A percentile compares a stretch with the other conserved stretches of the same genome.
Conservation (phyloP, 1,140 invertebrate species). For the Zeugodacus cucurbitae region DNA sequence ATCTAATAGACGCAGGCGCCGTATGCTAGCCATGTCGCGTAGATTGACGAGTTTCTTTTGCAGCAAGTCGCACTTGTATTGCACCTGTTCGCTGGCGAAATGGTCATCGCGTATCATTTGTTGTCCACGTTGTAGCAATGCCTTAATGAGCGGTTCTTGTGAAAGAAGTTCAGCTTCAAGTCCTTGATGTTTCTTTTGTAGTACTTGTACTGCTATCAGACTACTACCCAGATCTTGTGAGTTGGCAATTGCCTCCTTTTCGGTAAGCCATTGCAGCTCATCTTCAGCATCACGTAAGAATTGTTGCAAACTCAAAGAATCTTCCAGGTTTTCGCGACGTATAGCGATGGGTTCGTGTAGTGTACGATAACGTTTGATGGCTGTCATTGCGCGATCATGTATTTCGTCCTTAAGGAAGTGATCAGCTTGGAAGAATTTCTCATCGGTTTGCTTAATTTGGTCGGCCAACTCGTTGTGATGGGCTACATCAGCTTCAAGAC, state of each 20-base stretch:
- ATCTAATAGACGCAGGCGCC: conserved; percentile 79
- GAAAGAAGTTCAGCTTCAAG: conserved; percentile 84
- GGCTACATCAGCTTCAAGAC: conserved; percentile 83
- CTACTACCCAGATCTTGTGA: conserved; percentile 80
- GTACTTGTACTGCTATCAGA: conserved; percentile 90
- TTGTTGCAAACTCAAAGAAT: conserved; percentile 85
- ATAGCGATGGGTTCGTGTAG: conserved; percentile 91
- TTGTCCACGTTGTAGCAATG: conserved; percentile 76
- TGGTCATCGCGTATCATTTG: conserved; percentile 86
- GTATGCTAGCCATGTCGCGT: conserved; percentile 77
- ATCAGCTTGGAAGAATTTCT: conserved; percentile 77
- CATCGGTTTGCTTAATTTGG: conserved; percentile 80
- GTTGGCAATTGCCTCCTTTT: conserved; percentile 86
- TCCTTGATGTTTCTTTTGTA: conserved; percentile 95
- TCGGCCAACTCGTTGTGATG: conserved; percentile 83
- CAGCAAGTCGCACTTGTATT: conserved; percentile 71
- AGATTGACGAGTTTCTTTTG: conserved; percentile 74
- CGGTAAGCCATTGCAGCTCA: conserved; percentile 84
- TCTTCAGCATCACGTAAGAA: conserved; percentile 88
- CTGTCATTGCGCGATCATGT: conserved; percentile 74
- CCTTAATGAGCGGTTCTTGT: conserved; percentile 83
- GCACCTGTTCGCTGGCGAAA: conserved; percentile 76
- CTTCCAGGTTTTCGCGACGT: conserved; percentile 88
- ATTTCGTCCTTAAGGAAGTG: conserved; percentile 91
- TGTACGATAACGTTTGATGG: conserved; percentile 82